Evolutionary conservation across 2,113 vertebrate genomes (phyloP), one percentile per base, ranked within the genome.

Genomic region (Talpa occidentalis): DNA sequence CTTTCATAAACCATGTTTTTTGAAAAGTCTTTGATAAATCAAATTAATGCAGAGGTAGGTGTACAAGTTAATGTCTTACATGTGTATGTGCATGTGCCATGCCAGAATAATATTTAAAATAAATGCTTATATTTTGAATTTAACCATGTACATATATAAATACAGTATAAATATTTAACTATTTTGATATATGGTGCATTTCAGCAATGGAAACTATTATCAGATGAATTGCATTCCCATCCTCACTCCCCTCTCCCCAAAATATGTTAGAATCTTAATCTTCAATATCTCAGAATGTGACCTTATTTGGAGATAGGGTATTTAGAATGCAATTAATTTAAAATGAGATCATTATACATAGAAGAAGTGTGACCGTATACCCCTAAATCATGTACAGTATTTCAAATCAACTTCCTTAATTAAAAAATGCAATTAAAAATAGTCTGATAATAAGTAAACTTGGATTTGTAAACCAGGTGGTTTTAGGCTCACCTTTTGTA

Each of bases 1-100:
- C 22, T 81, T 76, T 86, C 59, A 60, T 28, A 73, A 93, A 76
- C 3, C 8, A 12, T 4, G 14, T 70, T 93, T 72, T 35, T 78
- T 86, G 56, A 91, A 42, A 92, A 49, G 44, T 73, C 59, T 93
- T 94, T 70, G 7, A 37, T 77, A 77, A 92, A 70, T 73, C 47
- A 70, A 28, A 81, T 22, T 72, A 90, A 30, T 47, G 21, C 26
- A 56, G 6, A 52, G 3, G 66, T 12, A 54, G 0, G 2, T 28
- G 5, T 44, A 24, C 56, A 79, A 88, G 6, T 77, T 78, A 79
- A n/a, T 78, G 78, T 66, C 10, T 19, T 21, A 28, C 44, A 2
- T 47, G 4, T 72, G 8, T 10, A 14, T n/a, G 30, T 47, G 7
- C 6, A 0, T 67, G 21, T 6, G 67, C 3, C 0, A 35, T 30